Evolutionary conservation across 2,113 vertebrate species (phyloP), one percentile per base, ranked within the genome.

Genomic region (Platysteira castanea): DNA sequence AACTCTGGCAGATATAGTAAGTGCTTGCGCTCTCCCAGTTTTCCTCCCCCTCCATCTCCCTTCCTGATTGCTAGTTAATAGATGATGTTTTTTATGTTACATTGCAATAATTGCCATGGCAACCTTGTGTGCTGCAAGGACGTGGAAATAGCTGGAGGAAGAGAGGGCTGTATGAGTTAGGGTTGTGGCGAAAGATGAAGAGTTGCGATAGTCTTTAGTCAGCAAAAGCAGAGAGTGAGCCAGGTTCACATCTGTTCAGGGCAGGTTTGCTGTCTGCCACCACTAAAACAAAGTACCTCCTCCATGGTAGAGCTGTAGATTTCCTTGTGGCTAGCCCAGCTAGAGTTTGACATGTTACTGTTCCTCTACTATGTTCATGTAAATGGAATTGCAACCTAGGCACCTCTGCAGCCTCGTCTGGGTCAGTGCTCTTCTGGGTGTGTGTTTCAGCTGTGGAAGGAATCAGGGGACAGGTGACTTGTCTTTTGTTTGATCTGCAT

Each of bases 71-170:
- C 83, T 79, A 63, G 67, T 59, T 96, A 93, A 89, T 89, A 91
- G 73, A 80, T 93, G 19, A 26, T 44, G 16, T 26, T 70, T 75
- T 90, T 68, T 41, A 75, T 86, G 69, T 92, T 93, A 91, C 79
- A 53, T n/a, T 94, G 93, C 65, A 92, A 53, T 94, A 95, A 95
- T 96, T 96, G 68, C 76, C 83, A 94, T 97, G 84, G 90, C 84
- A 97, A 96, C 96, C 77, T 77, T 81, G 68, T 74, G n/a, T 87
- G 90, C 92, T 90, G 53, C 33, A 64, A 87, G 52, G 53, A 41
- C 39, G 84, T 84, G 56, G 69, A 87, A 87, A 35, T 39, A 88
- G 63, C 27, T 94, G 53, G 49, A 84, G 81, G 30, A 88, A 44
- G 61, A 93, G 53, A 76, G 63, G 41, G 65, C 56, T 2, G 2